Evolutionary conservation across 30 jellyfish, hydroid and myxozoan species (phyloP).

Genomic region (Aurelia sp.): DNA sequence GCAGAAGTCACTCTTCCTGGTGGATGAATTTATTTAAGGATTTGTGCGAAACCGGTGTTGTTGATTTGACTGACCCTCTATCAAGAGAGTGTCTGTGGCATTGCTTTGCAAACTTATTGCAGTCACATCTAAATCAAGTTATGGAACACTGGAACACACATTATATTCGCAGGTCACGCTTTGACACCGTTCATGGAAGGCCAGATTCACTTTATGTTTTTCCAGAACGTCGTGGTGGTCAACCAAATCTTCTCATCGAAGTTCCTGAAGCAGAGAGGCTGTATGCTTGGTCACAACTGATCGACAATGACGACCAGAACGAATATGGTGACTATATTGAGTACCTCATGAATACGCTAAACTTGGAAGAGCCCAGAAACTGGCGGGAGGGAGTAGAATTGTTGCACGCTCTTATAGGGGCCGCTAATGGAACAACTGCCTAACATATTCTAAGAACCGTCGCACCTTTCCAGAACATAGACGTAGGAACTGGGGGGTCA

Average conservation of each 20-base stretch:
- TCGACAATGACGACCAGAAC: too few species aligned
- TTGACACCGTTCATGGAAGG: slow-evolving; percentile 31
- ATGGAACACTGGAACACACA: slow-evolving; percentile 32
- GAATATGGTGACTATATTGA: too few species aligned
- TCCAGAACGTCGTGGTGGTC: slow-evolving; percentile 19
- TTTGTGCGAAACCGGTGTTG: slow-evolving; percentile 13
- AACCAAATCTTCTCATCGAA: neutral
- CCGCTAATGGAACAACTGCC: too few species aligned
- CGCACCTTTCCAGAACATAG: too few species aligned
- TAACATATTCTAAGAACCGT: too few species aligned
- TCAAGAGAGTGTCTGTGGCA: slow-evolving; percentile 49
- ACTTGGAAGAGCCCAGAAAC: too few species aligned
- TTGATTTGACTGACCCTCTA: slow-evolving; percentile 3
- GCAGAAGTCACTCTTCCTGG: slow-evolving; percentile 51
- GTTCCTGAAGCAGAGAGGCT: too few species aligned
- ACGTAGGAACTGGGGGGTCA: too few species aligned
- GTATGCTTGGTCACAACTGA: too few species aligned
- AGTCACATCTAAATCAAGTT: neutral
- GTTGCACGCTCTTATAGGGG: neutral
- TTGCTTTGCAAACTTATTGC: slow-evolving; percentile 11
- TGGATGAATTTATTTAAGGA: slow-evolving; percentile 70
- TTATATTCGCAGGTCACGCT: slow-evolving; percentile 12
- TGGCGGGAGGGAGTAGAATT: neutral
- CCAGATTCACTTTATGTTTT: slow-evolving; percentile 43
- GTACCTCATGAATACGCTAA: too few species aligned